Evolutionary conservation across 2,113 vertebrate species (phyloP).

Genomic region (Taxidea taxus): DNA sequence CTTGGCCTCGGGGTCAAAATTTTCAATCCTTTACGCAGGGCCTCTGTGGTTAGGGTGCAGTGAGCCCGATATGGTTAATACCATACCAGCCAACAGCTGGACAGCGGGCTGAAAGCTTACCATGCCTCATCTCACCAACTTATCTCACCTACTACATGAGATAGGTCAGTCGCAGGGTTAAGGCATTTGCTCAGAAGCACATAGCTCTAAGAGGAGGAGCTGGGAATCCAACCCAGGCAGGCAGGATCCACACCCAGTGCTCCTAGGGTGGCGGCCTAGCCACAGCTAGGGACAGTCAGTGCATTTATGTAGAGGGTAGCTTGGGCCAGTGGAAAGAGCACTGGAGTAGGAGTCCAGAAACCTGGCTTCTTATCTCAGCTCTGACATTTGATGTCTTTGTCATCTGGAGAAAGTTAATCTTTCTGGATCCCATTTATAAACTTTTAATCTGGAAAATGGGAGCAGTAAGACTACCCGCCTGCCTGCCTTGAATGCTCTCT

Average conservation of each 20-base stretch:
- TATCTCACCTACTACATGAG: not conserved
- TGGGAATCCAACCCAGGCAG: not conserved
- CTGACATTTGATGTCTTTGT: not conserved
- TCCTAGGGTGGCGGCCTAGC: not conserved
- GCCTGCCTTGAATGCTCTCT: not conserved
- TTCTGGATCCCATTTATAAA: not conserved
- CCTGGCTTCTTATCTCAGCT: not conserved
- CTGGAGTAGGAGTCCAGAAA: not conserved
- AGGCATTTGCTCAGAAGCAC: not conserved
- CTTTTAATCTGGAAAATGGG: not conserved
- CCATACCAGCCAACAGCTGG: not conserved
- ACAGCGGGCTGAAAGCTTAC: not conserved
- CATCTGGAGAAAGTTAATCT: not conserved
- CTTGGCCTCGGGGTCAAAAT: not conserved
- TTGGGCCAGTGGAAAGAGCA: not conserved
- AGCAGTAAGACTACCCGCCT: not conserved
- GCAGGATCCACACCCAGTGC: not conserved
- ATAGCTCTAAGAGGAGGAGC: not conserved
- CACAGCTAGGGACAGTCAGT: not conserved
- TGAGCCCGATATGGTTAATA: not conserved
- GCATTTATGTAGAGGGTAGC: not conserved
- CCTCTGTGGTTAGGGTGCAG: not conserved
- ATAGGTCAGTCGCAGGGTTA: not conserved
- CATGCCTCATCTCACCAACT: not conserved
- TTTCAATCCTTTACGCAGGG: not conserved